Percentiles rank a stretch among this genome's conserved stretches.
These are phyloP conservation scores for Andrena marginata DNA, from an alignment of 2,888 invertebrate genomes.

Conservation along the genomic window DNA sequence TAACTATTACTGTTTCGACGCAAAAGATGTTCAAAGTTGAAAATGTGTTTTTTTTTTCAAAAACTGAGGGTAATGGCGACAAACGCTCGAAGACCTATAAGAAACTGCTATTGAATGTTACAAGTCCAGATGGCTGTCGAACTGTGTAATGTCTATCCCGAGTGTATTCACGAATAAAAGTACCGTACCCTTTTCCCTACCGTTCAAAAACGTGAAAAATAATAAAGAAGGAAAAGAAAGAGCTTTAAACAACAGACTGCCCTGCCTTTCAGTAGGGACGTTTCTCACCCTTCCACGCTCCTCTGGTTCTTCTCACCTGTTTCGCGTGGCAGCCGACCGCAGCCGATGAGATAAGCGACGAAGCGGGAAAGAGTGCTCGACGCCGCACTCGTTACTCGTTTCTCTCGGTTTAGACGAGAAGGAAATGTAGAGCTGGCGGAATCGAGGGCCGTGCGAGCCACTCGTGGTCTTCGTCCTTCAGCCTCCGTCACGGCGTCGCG, in stretches of 20 bases:
- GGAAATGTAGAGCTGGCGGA: constrained; percentile 27
- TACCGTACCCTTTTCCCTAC: no score
- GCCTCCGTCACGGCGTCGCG: constrained; percentile 50
- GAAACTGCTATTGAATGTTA: no score
- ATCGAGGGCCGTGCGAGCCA: constrained; percentile 56
- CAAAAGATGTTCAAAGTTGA: no score
- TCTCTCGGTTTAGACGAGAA: constrained; percentile 10
- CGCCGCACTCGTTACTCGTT: constrained; percentile 37
- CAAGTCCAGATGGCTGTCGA: no score
- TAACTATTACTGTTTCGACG: no score
- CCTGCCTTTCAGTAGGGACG: background rate
- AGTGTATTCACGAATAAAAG: no score
- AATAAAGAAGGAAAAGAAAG: background rate
- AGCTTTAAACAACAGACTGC: no score
- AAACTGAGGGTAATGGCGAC: no score
- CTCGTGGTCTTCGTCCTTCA: constrained; percentile 50
- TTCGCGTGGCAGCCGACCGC: constrained; percentile 51
- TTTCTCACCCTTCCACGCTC: background rate
- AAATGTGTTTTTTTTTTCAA: no score
- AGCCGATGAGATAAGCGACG: constrained; percentile 60
- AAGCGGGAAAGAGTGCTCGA: constrained; percentile 35
- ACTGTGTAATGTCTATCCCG: no score
- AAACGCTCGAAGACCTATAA: no score
- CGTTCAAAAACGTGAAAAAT: no score
- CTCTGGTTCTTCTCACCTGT: constrained; percentile 42